Evolutionary conservation across 2,113 vertebrate genomes (phyloP).

Genomic region (Sitta europaea): DNA sequence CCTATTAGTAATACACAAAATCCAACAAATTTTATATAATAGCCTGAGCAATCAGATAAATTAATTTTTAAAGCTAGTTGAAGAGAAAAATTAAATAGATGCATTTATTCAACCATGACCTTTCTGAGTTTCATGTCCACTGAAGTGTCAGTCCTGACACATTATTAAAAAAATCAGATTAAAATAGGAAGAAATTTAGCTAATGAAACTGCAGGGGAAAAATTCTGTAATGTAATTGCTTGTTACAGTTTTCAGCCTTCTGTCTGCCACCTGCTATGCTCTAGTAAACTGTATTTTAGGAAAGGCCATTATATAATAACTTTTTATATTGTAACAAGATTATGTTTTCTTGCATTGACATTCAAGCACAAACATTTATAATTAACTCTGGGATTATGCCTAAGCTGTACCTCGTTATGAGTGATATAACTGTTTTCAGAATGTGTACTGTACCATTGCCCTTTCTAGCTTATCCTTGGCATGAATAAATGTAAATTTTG

Average conservation of each 20-base stretch:
- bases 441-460: slow-evolving; percentile 1
- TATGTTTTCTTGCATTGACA: slow-evolving; percentile 49
- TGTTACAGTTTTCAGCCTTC: slow-evolving; percentile 64
- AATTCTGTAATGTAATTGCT: slow-evolving; percentile 67
- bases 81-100: slow-evolving; percentile 72
- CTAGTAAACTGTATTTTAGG: slow-evolving; percentile 69
- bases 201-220: slow-evolving; percentile 66
- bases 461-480: slow-evolving; percentile 8
- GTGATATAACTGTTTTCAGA: slow-evolving; percentile 48
- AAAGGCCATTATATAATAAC: slow-evolving; percentile 60
- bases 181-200: slow-evolving; percentile 65
- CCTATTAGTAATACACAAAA: slow-evolving; percentile 57
- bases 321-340: slow-evolving; percentile 64
- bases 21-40: slow-evolving; percentile 62
- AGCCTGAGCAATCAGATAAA: slow-evolving; percentile 64
- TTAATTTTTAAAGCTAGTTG: slow-evolving; percentile 66
- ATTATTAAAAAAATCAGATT: slow-evolving; percentile 72
- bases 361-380: slow-evolving; percentile 54
- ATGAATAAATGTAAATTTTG: not conserved
- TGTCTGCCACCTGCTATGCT: slow-evolving; percentile 65
- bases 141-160: slow-evolving; percentile 55
- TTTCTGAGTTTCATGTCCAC: slow-evolving; percentile 59
- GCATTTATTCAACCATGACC: slow-evolving; percentile 58
- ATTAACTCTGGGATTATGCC: slow-evolving; percentile 47
- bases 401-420: slow-evolving; percentile 33